Conservation (phyloP, 2,888 invertebrate genomes). For the Ceratothoa steindachneri region DNA sequence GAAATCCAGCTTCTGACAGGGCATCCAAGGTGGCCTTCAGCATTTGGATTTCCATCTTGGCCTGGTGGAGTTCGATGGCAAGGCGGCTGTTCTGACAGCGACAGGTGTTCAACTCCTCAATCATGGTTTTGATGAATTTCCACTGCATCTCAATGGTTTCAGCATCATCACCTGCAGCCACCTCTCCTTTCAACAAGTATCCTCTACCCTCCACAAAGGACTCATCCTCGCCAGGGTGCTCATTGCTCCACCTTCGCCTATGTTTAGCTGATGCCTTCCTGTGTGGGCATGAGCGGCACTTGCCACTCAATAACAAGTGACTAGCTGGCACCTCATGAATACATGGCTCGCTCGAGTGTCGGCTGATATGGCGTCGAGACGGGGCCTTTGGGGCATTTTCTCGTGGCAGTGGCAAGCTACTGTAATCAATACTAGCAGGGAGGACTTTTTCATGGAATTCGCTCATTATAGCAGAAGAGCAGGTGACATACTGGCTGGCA, state of each 20-base stretch:
- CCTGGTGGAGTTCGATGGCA: slow-evolving; percentile 36
- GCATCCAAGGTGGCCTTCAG: slow-evolving; percentile 33
- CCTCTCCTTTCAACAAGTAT: neutral
- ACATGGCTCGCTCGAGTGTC: slow-evolving; percentile 39
- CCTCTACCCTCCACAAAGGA: neutral
- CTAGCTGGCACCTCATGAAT: slow-evolving; percentile 21
- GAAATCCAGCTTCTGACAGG: slow-evolving; percentile 26
- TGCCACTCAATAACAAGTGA: neutral
- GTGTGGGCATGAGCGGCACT: neutral
- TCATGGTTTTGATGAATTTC: slow-evolving; percentile 40
- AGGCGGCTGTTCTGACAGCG: slow-evolving; percentile 23
- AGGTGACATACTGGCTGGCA: slow-evolving; percentile 36
- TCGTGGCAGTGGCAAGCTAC: slow-evolving; percentile 34
- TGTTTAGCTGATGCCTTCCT: neutral
- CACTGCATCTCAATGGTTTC: slow-evolving; percentile 37
- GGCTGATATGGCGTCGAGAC: slow-evolving; percentile 21
- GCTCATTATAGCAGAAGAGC: slow-evolving; percentile 17
- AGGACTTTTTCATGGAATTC: slow-evolving; percentile 22
- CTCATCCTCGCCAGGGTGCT: neutral
- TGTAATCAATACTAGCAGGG: slow-evolving; percentile 35
- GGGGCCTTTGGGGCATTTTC: slow-evolving; percentile 13
- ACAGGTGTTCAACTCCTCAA: slow-evolving; percentile 28
- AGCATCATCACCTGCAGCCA: slow-evolving; percentile 19
- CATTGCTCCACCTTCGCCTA: neutral
- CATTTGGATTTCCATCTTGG: slow-evolving; percentile 37